Base-by-base conservation (phyloP, 2,113 vertebrate genomes). In the Cyanoramphus novaezelandiae region DNA sequence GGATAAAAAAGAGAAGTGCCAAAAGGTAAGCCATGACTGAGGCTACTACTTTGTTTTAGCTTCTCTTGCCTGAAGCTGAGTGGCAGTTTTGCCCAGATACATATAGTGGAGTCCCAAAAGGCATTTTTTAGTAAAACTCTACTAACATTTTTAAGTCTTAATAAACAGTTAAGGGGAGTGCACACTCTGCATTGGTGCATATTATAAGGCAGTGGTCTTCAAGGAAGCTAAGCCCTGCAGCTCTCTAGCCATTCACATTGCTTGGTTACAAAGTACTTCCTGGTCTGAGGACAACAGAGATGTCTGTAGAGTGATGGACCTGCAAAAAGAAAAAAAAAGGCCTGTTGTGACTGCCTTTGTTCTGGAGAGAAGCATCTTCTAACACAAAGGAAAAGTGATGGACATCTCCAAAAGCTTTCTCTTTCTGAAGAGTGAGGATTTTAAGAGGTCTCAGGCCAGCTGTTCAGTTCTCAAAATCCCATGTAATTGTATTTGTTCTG, bases 271-370 rank as follows among this genome's bases (percentile, higher is more conserved):
- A 82, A 65, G 39, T 64, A n/a, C 20, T 81, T 75, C 17, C 24
- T 6, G 17, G 55, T 35, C 27, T 68, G 49, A 74, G 35, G 43
- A 35, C 35, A 20, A 16, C 17, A 43, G 33, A 70, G 57, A n/a
- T 50, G 46, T 27, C 71, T 77, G 28, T 2, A 37, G 43, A 62
- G 19, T 43, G 43, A 49, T 39, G 33, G 11, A 41, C 5, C 5
- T 24, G 25, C 10, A 43, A 41, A 85, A 65, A 69, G 19, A 3
- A 68, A 20, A 4, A 46, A 44, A 0, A 2, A 35, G 0, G 0
- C 17, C 53, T 60, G 6, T 44, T 52, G 53, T 53, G 52, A 6
- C 49, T 92, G 39, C 53, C 41, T 91, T 80, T 9, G 2, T 41
- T 80, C 49, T 71, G 25, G n/a, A 88, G 33, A 63, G 23, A 55